Base-by-base conservation (phyloP, 2,888 invertebrate species). In the Stegophylla sp. region DNA sequence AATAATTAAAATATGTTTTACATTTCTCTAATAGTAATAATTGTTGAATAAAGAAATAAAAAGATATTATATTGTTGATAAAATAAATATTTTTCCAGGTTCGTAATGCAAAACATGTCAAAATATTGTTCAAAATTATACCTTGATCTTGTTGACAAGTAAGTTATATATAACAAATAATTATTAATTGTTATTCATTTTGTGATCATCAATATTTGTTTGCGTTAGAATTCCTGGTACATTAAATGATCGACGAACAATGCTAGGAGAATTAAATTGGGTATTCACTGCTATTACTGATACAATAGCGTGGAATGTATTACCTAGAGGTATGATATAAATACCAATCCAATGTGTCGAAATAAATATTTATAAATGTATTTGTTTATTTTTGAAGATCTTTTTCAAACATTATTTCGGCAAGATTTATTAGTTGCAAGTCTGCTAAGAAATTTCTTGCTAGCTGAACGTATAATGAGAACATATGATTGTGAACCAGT, bases 271-370 rank as follows among this genome's bases (percentile, higher is more conserved):
- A 88, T 89, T 99, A 82, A 99, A 99, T 89, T 99, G 99, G 99
- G 98, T 99, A 86, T 99, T 99, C 88, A 99, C 99, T 2, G 98
- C 99, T 64, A 97, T 99, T 84, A 99, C 99, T 0, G 99, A 99
- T 87, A 99, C 99, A 13, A 98, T 99, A 86, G 99, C 99, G 0
- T 99, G 98, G 98, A 97, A 97, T 86, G 94, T 94, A 61, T 89
- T 99, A 85, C 96, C 97, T 5, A 90, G 94, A 89, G 92, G 92
- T 91, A 86, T n/a, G n/a, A 53, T 51, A n/a, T 17, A 48, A 23
- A 20, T 53, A 66, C n/a, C n/a, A n/a, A n/a, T n/a, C n/a, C n/a
- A n/a, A n/a, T n/a, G n/a, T n/a, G n/a, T n/a, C n/a, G n/a, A n/a
- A n/a, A n/a, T n/a, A n/a, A n/a, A n/a, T n/a, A n/a, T n/a, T n/a